phyloP scores from a whole-genome alignment of 2,888 invertebrate genomes.

The Amphipyra berbera region DNA sequence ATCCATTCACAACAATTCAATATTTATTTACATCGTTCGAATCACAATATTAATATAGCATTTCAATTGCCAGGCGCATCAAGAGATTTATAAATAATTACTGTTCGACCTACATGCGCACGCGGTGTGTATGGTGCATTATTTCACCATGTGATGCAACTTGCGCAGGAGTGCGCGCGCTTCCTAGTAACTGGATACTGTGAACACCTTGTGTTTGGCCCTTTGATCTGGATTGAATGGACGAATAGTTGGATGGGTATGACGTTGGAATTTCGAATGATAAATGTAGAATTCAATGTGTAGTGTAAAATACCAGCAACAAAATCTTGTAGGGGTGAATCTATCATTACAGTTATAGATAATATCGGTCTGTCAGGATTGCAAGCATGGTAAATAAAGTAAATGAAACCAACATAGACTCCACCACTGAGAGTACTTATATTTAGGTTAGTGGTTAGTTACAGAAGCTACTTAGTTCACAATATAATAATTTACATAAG shows the following conservation, averaged over 20 bases:
- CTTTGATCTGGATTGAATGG: conserved; percentile 52
- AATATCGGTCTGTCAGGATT: too few species aligned
- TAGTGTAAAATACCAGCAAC: too few species aligned
- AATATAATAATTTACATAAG: too few species aligned
- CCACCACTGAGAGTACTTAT: too few species aligned
- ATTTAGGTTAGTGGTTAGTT: too few species aligned
- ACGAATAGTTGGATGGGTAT: conserved; percentile 9
- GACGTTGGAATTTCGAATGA: conserved; percentile 18
- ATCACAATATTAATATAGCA: conserved; percentile 58
- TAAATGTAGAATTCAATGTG: not conserved
- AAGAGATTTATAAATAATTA: conserved; percentile 85
- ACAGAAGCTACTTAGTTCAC: too few species aligned
- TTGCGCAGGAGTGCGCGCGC: conserved; percentile 54
- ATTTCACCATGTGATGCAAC: conserved; percentile 72
- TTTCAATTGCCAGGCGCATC: conserved; percentile 65
- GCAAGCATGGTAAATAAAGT: too few species aligned
- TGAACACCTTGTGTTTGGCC: conserved; percentile 56
- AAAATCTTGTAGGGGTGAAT: too few species aligned
- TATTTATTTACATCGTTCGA: conserved; percentile 13
- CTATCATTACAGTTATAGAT: too few species aligned
- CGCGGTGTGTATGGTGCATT: conserved; percentile 67
- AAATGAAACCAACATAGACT: too few species aligned
- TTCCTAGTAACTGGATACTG: conserved; percentile 61
- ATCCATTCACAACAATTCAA: not conserved
- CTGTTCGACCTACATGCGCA: conserved; percentile 65